Conservation (phyloP, 2,888 invertebrate genomes). For the Craniophora ligustri region DNA sequence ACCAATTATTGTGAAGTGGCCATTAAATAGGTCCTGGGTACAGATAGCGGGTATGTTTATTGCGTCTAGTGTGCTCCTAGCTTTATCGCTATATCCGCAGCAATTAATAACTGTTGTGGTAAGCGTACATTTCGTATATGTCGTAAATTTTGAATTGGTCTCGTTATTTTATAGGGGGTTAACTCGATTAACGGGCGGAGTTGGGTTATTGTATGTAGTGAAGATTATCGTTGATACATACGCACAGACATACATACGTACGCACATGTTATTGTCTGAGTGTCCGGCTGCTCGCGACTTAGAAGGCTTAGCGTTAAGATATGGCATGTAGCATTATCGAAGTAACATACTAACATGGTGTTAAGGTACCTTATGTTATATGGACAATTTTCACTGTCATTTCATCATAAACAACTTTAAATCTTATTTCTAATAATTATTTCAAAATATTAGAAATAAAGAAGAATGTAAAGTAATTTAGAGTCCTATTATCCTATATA, state of each 20-base stretch:
- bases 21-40: constrained; percentile 70
- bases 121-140: constrained; percentile 75
- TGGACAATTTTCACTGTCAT: no score
- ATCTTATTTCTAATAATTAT: no score
- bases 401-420: no score
- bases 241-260: constrained; percentile 30
- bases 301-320: constrained; percentile 44
- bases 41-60: constrained; percentile 77
- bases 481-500: no score
- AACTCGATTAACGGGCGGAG: constrained; percentile 77
- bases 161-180: constrained; percentile 78
- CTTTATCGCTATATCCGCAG: constrained; percentile 70
- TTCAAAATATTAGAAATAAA: no score
- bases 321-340: constrained; percentile 16
- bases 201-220: constrained; percentile 70
- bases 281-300: constrained; percentile 26
- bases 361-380: neutral
- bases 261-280: constrained; percentile 47
- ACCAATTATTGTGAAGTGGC: constrained; percentile 74
- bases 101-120: constrained; percentile 77
- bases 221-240: constrained; percentile 58
- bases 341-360: constrained; percentile 13
- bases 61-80: constrained; percentile 71
- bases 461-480: no score
- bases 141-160: constrained; percentile 75